A percentile compares a stretch with the other conserved stretches of the same genome.
Evolutionary conservation across 2,797 vertebrate species (phyloP).

Genomic region (Enteromius paludinosus): DNA sequence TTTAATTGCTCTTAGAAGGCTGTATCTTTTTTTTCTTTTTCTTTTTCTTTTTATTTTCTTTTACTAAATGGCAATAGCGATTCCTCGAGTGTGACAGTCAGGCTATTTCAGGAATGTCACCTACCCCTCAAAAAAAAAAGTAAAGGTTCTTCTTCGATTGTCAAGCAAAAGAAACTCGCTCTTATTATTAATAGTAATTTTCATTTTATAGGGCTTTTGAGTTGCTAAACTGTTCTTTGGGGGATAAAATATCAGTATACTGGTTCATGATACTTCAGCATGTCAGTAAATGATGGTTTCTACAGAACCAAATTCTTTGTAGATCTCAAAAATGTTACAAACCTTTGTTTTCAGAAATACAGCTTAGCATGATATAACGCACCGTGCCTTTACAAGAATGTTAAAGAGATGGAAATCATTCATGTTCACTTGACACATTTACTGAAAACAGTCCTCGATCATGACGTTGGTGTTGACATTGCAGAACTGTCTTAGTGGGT

Average conservation of each 20-base stretch:
- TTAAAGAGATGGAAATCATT: not conserved
- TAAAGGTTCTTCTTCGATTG: not conserved
- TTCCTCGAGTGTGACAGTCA: slow-evolving; percentile 9
- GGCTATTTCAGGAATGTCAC: not conserved
- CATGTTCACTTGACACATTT: slow-evolving; percentile 10
- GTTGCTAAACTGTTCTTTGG: not conserved
- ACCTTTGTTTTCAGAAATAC: not conserved
- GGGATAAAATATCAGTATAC: not conserved
- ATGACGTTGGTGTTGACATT: slow-evolving; percentile 27
- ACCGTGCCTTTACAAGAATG: not conserved
- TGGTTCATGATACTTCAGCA: not conserved
- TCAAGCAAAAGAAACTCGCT: not conserved
- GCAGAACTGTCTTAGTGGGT: slow-evolving; percentile 18
- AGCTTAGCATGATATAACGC: not conserved
- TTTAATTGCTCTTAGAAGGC: not conserved
- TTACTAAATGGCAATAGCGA: not conserved
- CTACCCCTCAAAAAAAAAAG: not conserved
- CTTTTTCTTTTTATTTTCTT: not conserved
- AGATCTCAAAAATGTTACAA: not conserved
- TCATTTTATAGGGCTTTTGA: not conserved
- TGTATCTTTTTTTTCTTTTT: not conserved
- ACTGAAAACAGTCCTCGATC: not conserved
- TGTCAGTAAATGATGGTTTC: not conserved
- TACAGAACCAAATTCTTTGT: not conserved
- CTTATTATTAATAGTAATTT: too few species aligned